Evolutionary conservation across 2,888 invertebrate genomes (phyloP), one percentile per base, ranked within the genome.

Genomic region (Fissipunctia ypsillon): DNA sequence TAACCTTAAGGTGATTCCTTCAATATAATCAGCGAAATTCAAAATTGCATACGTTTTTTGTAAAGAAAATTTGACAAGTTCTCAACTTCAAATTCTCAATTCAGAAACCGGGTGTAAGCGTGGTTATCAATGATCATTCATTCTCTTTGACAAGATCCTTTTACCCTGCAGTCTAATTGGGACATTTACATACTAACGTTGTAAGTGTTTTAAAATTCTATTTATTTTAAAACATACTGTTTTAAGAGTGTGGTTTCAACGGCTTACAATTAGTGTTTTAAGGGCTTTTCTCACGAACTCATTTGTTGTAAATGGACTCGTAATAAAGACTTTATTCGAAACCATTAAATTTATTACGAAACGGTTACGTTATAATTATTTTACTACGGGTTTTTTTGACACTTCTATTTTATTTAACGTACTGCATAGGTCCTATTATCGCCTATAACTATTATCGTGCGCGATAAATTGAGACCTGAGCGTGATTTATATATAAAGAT

Each of bases 221-320:
- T 80, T 78, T 80, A 54, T 77, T 78, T 78, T 28, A 31, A 54
- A 63, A 63, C 69, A 83, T 73, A 31, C 57, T 31, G 22, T 69
- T 73, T 45, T 35, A 69, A 64, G 14, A 41, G 59, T 70, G 64
- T 70, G 67, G 35, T 73, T 70, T 19, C 45, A 81, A 57, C 54
- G 54, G 61, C 43, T 83, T 70, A 68, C 67, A 74, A 56, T 70
- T 52, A 35, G 73, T 65, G 57, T 83, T 81, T 64, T 60, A 70
- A 59, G 14, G 45, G 56, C 28, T 83, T 67, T 59, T 38, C 59
- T 28, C 59, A 52, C 12, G 14, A 74, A 70, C 59, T 65, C 67
- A 74, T 68, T 81, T 67, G 69, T 60, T 74, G 16, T 43, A 83
- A 81, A 83, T 83, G 67, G 48, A 82, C 76, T 67, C 65, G 76